Evolutionary conservation across 2,797 vertebrate species (phyloP).

Genomic region (Anguilla pacifica): DNA sequence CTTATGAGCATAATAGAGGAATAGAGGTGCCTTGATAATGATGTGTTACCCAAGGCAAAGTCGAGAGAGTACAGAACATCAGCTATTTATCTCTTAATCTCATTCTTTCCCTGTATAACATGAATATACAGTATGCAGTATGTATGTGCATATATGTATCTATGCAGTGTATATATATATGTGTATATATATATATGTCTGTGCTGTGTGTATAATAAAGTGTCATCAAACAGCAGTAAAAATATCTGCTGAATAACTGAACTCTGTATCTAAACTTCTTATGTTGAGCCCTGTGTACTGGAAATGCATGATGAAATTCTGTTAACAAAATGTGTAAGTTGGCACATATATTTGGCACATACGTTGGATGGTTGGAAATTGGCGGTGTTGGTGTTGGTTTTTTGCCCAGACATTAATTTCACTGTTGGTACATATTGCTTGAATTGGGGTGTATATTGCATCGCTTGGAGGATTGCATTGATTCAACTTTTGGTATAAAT

Average conservation of each 20-base stretch:
- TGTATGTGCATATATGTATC: neutral
- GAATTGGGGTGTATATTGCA: neutral
- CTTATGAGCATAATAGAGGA: neutral
- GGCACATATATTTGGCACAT: neutral
- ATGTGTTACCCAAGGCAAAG: neutral
- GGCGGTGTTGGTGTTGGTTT: neutral
- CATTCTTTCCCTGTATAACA: slow-evolving; percentile 3
- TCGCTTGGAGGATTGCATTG: neutral
- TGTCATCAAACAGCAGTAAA: neutral
- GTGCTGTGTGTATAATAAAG: slow-evolving; percentile 5
- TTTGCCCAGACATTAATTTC: neutral
- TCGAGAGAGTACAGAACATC: neutral
- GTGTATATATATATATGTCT: neutral
- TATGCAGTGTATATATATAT: neutral
- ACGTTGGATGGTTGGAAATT: neutral
- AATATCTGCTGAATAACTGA: no score
- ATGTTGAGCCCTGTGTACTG: no score
- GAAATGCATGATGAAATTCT: neutral
- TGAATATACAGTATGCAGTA: neutral
- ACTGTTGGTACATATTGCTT: neutral
- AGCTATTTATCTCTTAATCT: slow-evolving; percentile 3
- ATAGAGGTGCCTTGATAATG: neutral
- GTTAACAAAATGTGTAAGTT: neutral
- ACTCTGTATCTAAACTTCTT: no score
- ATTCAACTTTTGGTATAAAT: neutral